Percentiles rank a stretch among this genome's conserved stretches.
These are phyloP conservation scores for Chionoecetes opilio DNA, from an alignment of 1,140 invertebrate species.

Conservation along the genomic window DNA sequence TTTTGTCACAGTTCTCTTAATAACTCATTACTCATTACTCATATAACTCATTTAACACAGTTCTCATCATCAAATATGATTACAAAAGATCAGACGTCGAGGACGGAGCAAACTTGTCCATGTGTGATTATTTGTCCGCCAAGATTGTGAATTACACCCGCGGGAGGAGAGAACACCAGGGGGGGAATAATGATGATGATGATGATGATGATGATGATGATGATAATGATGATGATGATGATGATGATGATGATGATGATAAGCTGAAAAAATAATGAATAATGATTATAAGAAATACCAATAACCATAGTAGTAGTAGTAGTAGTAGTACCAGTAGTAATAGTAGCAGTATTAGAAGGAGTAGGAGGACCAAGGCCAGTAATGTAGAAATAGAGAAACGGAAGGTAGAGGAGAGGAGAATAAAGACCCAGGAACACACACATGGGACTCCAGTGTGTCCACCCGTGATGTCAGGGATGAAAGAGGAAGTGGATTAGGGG, in stretches of 20 bases:
- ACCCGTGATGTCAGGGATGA: no score
- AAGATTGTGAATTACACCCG: slow-evolving; percentile 1
- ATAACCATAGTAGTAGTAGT: no score
- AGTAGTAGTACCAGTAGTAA: no score
- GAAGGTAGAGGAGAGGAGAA: not conserved
- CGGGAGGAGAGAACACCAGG: not conserved
- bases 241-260: not conserved
- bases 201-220: not conserved
- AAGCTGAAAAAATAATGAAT: not conserved
- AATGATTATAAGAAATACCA: not conserved
- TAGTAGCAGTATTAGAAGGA: not conserved
- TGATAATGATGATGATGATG: no score
- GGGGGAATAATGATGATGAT: not conserved
- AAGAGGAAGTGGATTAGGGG: no score
- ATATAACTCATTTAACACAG: no score
- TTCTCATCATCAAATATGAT: slow-evolving; percentile 31
- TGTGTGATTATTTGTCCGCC: not conserved
- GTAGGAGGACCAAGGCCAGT: not conserved
- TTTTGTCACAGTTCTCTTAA: not conserved
- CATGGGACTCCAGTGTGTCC: no score
- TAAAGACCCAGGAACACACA: not conserved
- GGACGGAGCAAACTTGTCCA: slow-evolving; percentile 3
- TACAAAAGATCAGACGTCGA: not conserved
- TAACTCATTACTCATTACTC: no score
- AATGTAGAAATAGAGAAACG: not conserved